Conservation (phyloP, 2,113 vertebrate species). For the Ciconia stormi region DNA sequence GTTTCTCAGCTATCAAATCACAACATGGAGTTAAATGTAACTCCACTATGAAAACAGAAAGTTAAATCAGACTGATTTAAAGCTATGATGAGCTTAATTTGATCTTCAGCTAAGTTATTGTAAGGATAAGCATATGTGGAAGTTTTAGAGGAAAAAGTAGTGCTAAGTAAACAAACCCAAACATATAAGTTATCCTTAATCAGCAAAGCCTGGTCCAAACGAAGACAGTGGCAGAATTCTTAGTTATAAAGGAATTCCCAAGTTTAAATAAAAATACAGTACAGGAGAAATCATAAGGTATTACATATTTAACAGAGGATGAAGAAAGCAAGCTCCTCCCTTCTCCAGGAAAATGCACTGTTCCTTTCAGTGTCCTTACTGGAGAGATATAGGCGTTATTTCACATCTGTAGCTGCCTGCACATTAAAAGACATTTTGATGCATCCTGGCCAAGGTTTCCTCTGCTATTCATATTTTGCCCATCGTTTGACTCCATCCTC, state of each 20-base stretch:
- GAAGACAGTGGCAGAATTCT: not conserved
- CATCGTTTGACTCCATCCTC: not conserved
- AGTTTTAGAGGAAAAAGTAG: not conserved
- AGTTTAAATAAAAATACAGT: not conserved
- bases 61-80: not conserved
- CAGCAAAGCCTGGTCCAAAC: not conserved
- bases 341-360: not conserved
- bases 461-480: not conserved
- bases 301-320: not conserved
- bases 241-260: not conserved
- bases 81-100: not conserved
- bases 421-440: not conserved
- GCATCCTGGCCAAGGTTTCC: not conserved
- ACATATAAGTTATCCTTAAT: rapidly evolving
- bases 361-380: not conserved
- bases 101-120: not conserved
- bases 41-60: not conserved
- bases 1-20: not conserved
- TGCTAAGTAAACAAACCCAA: not conserved
- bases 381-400: not conserved
- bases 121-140: not conserved
- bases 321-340: not conserved
- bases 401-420: not conserved
- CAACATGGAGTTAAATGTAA: not conserved
- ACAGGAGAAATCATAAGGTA: not conserved